phyloP scores from a whole-genome alignment of 92 coral and sea anemone genomes.

The Actinernus sp. region DNA sequence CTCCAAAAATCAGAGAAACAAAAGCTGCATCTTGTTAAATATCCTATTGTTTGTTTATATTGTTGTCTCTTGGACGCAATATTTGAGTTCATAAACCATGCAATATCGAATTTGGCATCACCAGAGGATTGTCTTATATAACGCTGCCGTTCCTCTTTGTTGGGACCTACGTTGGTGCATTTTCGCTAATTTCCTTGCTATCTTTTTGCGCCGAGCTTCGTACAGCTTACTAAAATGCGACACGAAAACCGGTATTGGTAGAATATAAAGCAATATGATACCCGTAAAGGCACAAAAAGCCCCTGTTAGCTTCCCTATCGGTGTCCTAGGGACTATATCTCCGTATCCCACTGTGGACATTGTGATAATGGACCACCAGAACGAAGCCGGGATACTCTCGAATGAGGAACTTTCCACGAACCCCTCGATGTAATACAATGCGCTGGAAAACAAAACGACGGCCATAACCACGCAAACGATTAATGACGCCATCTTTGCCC shows the following conservation, averaged over 20 bases:
- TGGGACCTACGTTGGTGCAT: no score
- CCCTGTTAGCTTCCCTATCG: constrained; percentile 77
- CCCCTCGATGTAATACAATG: constrained; percentile 70
- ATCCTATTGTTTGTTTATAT: no score
- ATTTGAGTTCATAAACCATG: no score
- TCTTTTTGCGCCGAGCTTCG: no score
- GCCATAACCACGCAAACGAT: constrained; percentile 71
- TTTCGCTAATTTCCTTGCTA: no score
- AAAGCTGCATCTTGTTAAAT: no score
- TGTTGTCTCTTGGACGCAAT: no score
- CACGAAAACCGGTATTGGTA: constrained; percentile 91
- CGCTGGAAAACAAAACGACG: constrained; percentile 77
- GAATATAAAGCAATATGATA: constrained; percentile 71
- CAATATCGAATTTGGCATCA: no score
- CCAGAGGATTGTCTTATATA: no score
- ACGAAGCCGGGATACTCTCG: constrained; percentile 79
- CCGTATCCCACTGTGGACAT: constrained; percentile 99
- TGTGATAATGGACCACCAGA: constrained; percentile 88
- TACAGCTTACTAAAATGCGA: constrained; percentile 80
- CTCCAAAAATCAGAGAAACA: no score
- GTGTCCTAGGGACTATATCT: constrained; percentile 80
- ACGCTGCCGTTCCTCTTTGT: no score
- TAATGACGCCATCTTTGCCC: constrained; percentile 70
- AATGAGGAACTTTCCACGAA: constrained; percentile 26
- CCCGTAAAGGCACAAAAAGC: constrained; percentile 82